Percentiles rank a stretch among this genome's conserved stretches.
These are phyloP conservation scores for Drosophila heteroneura DNA, from an alignment of 2,888 invertebrate genomes.

Conservation along the genomic window DNA sequence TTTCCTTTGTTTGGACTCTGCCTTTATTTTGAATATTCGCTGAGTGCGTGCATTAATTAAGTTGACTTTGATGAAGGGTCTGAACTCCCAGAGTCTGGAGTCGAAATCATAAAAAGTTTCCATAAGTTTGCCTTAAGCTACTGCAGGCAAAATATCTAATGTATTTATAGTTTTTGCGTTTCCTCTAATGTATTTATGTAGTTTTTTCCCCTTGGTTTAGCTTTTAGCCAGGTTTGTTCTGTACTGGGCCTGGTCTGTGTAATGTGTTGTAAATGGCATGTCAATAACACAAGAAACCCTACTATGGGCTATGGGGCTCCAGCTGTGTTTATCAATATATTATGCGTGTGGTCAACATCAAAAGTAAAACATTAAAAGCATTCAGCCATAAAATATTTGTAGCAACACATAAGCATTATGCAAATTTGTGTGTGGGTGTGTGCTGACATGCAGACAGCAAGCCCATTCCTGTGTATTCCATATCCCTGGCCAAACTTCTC, in stretches of 20 bases:
- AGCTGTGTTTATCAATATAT: constrained; percentile 45
- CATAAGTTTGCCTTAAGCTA: constrained; percentile 39
- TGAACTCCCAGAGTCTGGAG: neutral
- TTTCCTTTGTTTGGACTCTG: constrained; percentile 29
- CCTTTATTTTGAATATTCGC: constrained; percentile 2
- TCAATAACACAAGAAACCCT: constrained; percentile 49
- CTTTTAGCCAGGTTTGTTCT: neutral
- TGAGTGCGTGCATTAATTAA: constrained; percentile 70
- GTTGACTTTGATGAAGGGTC: constrained; percentile 82
- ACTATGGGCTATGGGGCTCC: neutral
- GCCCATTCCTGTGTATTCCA: constrained; percentile 6
- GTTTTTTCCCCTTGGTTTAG: constrained; percentile 17
- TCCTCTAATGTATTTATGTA: constrained; percentile 9
- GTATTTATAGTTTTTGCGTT: constrained; percentile 14
- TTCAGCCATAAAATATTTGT: constrained; percentile 69
- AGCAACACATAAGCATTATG: constrained; percentile 40
- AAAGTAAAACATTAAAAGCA: constrained; percentile 76
- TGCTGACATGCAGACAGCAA: constrained; percentile 22
- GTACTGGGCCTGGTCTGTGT: neutral
- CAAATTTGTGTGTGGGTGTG: constrained; percentile 24
- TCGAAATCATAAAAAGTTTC: constrained; percentile 34
- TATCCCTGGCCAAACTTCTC: neutral
- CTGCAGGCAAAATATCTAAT: neutral
- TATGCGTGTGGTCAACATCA: constrained; percentile 69
- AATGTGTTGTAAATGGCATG: constrained; percentile 51